phyloP scores from a whole-genome alignment of 2,888 invertebrate genomes.

The Lithophane socia region DNA sequence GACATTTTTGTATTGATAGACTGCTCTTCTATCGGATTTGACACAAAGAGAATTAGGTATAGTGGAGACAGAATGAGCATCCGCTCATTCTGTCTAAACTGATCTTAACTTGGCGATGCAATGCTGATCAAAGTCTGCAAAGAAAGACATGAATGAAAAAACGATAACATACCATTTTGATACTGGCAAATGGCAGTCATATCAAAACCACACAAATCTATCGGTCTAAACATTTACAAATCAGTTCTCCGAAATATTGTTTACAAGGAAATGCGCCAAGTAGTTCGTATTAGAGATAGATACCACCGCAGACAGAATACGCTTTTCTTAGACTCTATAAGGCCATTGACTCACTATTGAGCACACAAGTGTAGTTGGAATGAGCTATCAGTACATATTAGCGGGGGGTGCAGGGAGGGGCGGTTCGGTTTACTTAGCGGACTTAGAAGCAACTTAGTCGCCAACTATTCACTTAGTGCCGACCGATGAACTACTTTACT shows the following conservation, averaged over 20 bases:
- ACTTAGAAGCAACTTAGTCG: constrained; percentile 69
- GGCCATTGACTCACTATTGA: constrained; percentile 11
- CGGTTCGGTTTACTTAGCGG: constrained; percentile 65
- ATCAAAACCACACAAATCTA: not conserved
- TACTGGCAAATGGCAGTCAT: not conserved
- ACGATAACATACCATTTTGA: not conserved
- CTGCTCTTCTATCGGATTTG: not conserved
- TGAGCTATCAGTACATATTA: constrained; percentile 53
- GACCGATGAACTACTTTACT: constrained; percentile 71
- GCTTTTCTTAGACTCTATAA: not conserved
- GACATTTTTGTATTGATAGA: not conserved
- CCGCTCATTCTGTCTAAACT: not conserved
- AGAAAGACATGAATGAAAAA: not conserved
- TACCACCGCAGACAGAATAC: not conserved
- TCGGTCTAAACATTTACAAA: not conserved
- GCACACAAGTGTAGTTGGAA: constrained; percentile 23
- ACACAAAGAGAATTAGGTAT: not conserved
- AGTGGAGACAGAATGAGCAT: no score
- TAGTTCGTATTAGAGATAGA: not conserved
- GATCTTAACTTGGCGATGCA: not conserved
- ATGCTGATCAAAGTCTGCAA: not conserved
- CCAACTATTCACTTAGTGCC: constrained; percentile 75
- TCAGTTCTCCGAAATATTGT: not conserved
- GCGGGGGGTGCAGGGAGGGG: constrained; percentile 30
- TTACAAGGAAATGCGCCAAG: not conserved